Percentiles rank a stretch among this genome's conserved stretches.
These are phyloP conservation scores for Palythoa caribaeorum DNA, from an alignment of 92 coral and sea anemone genomes.

Conservation along the genomic window DNA sequence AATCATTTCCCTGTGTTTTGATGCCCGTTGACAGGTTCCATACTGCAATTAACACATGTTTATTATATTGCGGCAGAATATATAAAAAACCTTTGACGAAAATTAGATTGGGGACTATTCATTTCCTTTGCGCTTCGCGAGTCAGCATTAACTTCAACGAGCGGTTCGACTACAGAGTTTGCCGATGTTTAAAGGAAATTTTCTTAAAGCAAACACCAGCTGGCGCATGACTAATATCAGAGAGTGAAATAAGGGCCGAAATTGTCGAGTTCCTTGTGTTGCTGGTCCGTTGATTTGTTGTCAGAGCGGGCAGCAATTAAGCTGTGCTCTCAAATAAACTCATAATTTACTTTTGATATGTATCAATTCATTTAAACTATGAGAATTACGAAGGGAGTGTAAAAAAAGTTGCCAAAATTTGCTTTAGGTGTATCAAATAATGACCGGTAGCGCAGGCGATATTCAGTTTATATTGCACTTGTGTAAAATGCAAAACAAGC, in stretches of 20 bases:
- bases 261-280: conserved; percentile 62
- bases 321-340: conserved; percentile 77
- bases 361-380: conserved; percentile 79
- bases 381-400: conserved; percentile 63
- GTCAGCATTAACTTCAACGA: conserved; percentile 63
- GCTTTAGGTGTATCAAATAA: conserved; percentile 50
- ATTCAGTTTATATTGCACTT: conserved; percentile 55
- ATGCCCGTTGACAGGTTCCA: conserved; percentile 86
- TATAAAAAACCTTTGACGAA: conserved; percentile 69
- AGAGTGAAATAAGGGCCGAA: conserved; percentile 54
- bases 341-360: conserved; percentile 77
- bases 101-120: conserved; percentile 68
- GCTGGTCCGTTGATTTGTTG: conserved; percentile 55
- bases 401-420: conserved; percentile 64
- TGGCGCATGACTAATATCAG: conserved; percentile 85
- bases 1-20: conserved; percentile 88
- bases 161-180: conserved; percentile 48
- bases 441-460: conserved; percentile 61
- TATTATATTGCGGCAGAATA: conserved; percentile 78
- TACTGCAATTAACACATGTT: conserved; percentile 95
- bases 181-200: conserved; percentile 84
- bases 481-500: conserved; percentile 71
- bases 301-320: conserved; percentile 79
- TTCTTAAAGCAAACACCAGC: conserved; percentile 81
- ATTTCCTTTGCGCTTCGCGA: conserved; percentile 67